Evolutionary conservation across 1,140 invertebrate genomes (phyloP), one percentile per base, ranked within the genome.

Genomic region (Drosophila sturtevanti): DNA sequence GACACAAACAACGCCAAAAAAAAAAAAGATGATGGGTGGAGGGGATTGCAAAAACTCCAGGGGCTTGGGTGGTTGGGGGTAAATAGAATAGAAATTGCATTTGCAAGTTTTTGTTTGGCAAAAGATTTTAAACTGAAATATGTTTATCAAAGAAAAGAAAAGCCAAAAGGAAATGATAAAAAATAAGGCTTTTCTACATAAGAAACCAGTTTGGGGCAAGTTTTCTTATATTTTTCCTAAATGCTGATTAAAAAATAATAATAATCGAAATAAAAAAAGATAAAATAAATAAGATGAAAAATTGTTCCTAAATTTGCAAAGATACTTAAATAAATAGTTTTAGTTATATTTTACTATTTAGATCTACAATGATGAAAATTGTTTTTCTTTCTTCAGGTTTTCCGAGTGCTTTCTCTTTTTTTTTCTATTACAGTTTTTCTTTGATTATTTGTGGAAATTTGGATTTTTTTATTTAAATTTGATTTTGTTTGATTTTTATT

Each of bases 61-160:
- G n/a, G n/a, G n/a, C n/a, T n/a, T n/a, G n/a, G n/a, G n/a, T n/a
- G n/a, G n/a, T n/a, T n/a, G 11, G 18, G 41, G 18, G 7, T 3
- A 21, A 48, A 48, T 10, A 21, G 41, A 58, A 54, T 35, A 41
- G 38, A 51, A 73, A 54, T 48, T 65, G 71, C 71, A 73, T 65
- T 73, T 64, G 56, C 52, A 65, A 73, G 68, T 72, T 72, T 72
- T 55, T 38, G n/a, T 27, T 31, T 56, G 69, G 60, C 60, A n/a
- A 14, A 64, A 31, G 71, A 38, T 51, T 64, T 58, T 35, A 2
- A 31, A 7, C 56, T 59, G 38, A 72, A 72, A 72, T 72, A 72
- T 72, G 58, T 34, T 48, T 48, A 48, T 48, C 41, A 48, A 48
- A 48, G 16, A 48, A 21, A n/a, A 38, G 12, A 14, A 48, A 48